A percentile compares a stretch with the other conserved stretches of the same genome.
Conservation (phyloP, 2,797 vertebrate species). For the Varecia variegata region DNA sequence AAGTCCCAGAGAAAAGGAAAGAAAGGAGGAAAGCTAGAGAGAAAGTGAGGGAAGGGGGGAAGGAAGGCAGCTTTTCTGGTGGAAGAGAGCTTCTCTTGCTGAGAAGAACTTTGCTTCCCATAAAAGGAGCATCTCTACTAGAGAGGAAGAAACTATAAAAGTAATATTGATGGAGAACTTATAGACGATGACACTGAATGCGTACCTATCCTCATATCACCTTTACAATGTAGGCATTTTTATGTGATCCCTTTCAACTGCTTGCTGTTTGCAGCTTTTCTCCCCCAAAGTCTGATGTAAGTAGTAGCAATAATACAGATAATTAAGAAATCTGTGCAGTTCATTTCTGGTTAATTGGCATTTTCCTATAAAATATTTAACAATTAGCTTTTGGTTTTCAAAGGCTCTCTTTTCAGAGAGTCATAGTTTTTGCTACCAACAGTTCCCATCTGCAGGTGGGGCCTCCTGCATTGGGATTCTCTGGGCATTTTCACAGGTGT, state of each 20-base stretch:
- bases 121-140: background rate
- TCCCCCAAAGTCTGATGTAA: background rate
- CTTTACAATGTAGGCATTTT: slow-evolving; percentile 33
- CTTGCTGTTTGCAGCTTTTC: slow-evolving; percentile 19
- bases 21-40: background rate
- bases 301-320: slow-evolving; percentile 21
- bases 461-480: background rate
- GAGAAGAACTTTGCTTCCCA: slow-evolving; percentile 8
- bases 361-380: slow-evolving; percentile 72
- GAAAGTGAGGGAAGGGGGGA: background rate
- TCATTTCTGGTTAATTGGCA: slow-evolving; percentile 68
- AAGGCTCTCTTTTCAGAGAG: slow-evolving; percentile 17
- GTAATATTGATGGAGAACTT: background rate
- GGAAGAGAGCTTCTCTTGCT: background rate
- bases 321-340: slow-evolving; percentile 51
- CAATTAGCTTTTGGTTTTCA: slow-evolving; percentile 43
- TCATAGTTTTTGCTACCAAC: background rate
- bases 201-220: background rate
- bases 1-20: background rate
- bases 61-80: background rate
- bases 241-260: background rate
- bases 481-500: slow-evolving; percentile 24
- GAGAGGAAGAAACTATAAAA: background rate
- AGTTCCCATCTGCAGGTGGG: background rate
- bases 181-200: background rate